These are phyloP conservation scores for Spisula subtruncata DNA, from an alignment of 2,888 invertebrate genomes.

Conservation along the genomic window DNA sequence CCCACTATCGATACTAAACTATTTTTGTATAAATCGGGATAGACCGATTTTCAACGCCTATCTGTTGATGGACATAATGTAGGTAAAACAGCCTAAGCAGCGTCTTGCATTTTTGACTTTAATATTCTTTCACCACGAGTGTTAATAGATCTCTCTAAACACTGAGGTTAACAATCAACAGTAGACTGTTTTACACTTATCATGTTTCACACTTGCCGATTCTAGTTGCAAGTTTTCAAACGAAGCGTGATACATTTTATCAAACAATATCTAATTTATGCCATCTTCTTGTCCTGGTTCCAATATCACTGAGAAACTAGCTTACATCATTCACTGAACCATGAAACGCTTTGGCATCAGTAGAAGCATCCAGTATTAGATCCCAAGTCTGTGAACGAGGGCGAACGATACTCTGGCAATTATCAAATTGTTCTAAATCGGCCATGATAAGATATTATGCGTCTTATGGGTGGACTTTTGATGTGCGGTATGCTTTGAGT, in stretches of 20 bases:
- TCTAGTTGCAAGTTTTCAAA: conserved; percentile 53
- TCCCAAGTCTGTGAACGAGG: conserved; percentile 56
- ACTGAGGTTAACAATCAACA: conserved; percentile 35
- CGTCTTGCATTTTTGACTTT: background rate
- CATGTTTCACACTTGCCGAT: conserved; percentile 36
- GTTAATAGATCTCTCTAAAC: conserved; percentile 7
- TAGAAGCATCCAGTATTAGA: conserved; percentile 53
- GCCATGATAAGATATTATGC: conserved; percentile 60
- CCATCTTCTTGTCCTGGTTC: conserved; percentile 46
- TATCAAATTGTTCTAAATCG: conserved; percentile 70
- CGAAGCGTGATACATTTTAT: conserved; percentile 58
- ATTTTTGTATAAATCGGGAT: too few relatives aligned
- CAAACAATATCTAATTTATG: conserved; percentile 54
- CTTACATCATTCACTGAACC: conserved; percentile 51
- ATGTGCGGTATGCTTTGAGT: conserved; percentile 50
- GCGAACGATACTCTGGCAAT: conserved; percentile 63
- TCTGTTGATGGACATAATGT: background rate
- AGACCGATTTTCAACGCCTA: background rate
- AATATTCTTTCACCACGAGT: background rate
- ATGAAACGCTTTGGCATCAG: conserved; percentile 60
- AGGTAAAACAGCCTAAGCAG: background rate
- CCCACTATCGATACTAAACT: too few relatives aligned
- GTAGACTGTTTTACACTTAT: conserved; percentile 55
- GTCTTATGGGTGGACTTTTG: conserved; percentile 51
- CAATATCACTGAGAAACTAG: conserved; percentile 51